Percentiles rank a stretch among this genome's conserved stretches.
These are phyloP conservation scores for Platycercus adscitus DNA, from an alignment of 2,113 vertebrate genomes.

Conservation along the genomic window DNA sequence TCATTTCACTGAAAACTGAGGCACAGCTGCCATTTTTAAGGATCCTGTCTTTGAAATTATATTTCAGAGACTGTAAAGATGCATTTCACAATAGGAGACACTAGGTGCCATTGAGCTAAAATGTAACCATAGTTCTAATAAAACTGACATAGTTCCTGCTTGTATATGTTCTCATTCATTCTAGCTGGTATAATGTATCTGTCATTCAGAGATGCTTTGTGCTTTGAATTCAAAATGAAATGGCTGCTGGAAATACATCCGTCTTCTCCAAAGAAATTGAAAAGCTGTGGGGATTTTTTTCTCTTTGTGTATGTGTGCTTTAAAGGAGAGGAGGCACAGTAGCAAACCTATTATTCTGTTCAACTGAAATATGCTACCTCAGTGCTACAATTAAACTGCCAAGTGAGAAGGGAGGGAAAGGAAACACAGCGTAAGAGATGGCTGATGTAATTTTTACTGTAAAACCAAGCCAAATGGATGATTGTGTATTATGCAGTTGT, in stretches of 20 bases:
- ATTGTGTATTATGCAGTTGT: constrained; percentile 6
- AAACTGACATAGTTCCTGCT: neutral
- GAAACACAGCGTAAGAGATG: neutral
- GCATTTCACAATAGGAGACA: neutral
- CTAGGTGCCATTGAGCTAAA: neutral
- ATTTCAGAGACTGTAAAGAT: constrained; percentile 10
- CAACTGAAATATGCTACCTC: constrained; percentile 56
- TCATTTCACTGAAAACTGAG: neutral
- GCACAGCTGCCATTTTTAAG: neutral
- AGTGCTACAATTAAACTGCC: constrained; percentile 32
- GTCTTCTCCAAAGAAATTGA: constrained; percentile 50
- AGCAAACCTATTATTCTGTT: constrained; percentile 1
- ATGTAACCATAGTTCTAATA: constrained; percentile 5
- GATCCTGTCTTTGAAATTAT: constrained; percentile 10
- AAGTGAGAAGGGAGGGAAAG: neutral
- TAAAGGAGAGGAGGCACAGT: constrained; percentile 33
- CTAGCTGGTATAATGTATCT: neutral
- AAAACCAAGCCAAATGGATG: constrained; percentile 48
- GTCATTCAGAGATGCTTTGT: constrained; percentile 8
- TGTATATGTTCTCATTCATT: neutral
- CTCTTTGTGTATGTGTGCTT: neutral
- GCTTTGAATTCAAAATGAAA: neutral
- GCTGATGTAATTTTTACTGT: constrained; percentile 4
- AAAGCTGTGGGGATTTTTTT: constrained; percentile 44
- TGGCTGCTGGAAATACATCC: neutral